These are phyloP conservation scores for Peromyscus eremicus DNA, from an alignment of 2,797 vertebrate species.

Conservation along the genomic window DNA sequence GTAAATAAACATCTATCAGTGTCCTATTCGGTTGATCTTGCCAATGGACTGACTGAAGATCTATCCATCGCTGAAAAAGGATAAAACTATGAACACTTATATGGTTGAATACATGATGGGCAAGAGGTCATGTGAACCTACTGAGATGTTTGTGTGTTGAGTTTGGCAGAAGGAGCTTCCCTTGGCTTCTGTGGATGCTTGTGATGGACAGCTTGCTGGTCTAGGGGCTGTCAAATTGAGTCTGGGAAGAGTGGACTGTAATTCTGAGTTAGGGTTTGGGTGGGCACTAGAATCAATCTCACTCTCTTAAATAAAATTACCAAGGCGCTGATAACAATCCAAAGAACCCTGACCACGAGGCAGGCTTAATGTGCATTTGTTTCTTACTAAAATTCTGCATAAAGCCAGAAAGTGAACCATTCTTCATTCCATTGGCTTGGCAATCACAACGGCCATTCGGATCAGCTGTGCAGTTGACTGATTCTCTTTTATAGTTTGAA, in stretches of 20 bases:
- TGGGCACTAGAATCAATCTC: conserved; percentile 31
- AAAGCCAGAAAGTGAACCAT: conserved; percentile 56
- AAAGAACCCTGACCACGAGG: conserved; percentile 46
- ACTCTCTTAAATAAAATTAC: conserved; percentile 63
- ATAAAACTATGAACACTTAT: neutral
- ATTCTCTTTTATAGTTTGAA: conserved; percentile 43
- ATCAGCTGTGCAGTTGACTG: conserved; percentile 4
- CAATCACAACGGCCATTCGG: conserved; percentile 62
- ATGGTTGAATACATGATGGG: neutral
- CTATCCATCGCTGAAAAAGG: conserved; percentile 6
- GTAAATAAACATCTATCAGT: neutral
- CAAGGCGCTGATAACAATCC: conserved; percentile 65
- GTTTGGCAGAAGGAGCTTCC: neutral
- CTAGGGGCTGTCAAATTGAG: neutral
- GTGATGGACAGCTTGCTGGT: neutral
- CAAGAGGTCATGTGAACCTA: neutral
- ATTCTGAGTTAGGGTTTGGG: conserved; percentile 68
- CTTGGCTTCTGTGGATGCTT: neutral
- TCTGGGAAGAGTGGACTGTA: conserved; percentile 28
- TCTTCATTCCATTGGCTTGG: conserved; percentile 66
- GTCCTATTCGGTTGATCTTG: neutral
- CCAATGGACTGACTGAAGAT: neutral
- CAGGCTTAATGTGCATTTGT: conserved; percentile 42
- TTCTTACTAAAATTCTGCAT: conserved; percentile 59
- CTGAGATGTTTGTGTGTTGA: neutral